Evolutionary conservation across 2,113 vertebrate species (phyloP), one percentile per base, ranked within the genome.

Genomic region (Phodopus roborovskii): DNA sequence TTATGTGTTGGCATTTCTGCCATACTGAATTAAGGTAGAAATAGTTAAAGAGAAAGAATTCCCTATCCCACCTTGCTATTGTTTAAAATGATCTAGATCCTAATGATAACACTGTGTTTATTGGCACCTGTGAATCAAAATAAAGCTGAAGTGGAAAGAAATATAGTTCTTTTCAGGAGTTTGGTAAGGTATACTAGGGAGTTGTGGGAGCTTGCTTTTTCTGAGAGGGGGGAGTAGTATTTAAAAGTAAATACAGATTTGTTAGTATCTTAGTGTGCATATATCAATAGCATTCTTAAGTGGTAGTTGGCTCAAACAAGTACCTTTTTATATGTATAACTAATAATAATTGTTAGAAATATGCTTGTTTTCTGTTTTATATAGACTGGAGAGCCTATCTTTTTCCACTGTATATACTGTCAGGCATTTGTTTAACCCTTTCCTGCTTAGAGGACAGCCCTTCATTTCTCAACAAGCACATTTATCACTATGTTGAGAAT

Each of bases 401-500:
- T 10, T 28, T 68, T 84, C 93, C 33, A n/a, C 22, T n/a, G 3
- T 50, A 16, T 48, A 13, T 2, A 17, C 22, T 58, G 0, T 71
- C 24, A 70, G 28, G 10, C 89, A 71, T 88, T 66, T 60, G 7
- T 60, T 20, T 77, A 62, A 77, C 7, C 16, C 0, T 7, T 50
- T 22, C 13, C 45, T 70, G 10, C 26, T 83, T 88, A 11, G 26
- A 81, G 53, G 17, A 53, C 2, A 26, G 68, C 0, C 3, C n/a
- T 71, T 74, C 19, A 1, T 42, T 85, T 96, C 71, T 90, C 19
- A 81, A 60, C 50, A 71, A 70, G 17, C 53, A 50, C 0, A 0
- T 39, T 78, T 83, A 39, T 78, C 22, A 89, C 53, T 62, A 26
- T 89, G 19, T 88, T 91, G 53, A 20, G 77, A 96, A 91, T 73